Evolutionary conservation across 2,888 invertebrate species (phyloP).

Genomic region (Xanthia icteritia): DNA sequence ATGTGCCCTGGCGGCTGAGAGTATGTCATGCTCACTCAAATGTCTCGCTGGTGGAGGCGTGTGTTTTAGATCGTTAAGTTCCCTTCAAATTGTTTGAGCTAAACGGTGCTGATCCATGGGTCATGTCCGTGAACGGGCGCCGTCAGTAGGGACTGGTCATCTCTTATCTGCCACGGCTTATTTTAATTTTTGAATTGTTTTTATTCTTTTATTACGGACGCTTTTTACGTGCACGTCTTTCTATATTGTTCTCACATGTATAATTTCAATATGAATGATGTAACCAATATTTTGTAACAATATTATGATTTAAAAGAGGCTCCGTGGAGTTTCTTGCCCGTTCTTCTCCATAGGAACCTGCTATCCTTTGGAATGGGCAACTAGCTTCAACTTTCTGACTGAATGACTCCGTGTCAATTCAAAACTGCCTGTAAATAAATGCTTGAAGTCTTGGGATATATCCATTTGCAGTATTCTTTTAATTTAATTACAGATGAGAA

Average conservation of each 20-base stretch:
- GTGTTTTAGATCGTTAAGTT: neutral
- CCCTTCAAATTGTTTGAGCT: no score
- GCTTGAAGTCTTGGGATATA: neutral
- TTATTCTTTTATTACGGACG: neutral
- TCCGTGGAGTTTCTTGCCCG: neutral
- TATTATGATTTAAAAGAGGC: neutral
- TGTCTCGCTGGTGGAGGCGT: no score
- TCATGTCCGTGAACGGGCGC: neutral
- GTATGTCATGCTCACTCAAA: neutral
- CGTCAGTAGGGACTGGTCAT: neutral
- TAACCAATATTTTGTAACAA: neutral
- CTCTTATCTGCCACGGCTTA: neutral
- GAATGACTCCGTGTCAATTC: neutral
- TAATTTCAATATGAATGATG: neutral
- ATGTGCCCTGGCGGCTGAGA: neutral
- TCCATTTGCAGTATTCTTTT: constrained; percentile 28
- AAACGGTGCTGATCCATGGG: neutral
- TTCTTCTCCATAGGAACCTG: neutral
- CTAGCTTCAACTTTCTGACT: neutral
- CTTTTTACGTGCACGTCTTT: neutral
- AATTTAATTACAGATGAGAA: constrained; percentile 72
- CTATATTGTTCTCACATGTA: neutral
- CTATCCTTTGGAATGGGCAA: neutral
- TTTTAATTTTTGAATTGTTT: neutral
- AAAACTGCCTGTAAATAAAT: neutral